These are phyloP conservation scores for Bambusicola thoracicus DNA, from an alignment of 2,113 vertebrate species.

Conservation along the genomic window DNA sequence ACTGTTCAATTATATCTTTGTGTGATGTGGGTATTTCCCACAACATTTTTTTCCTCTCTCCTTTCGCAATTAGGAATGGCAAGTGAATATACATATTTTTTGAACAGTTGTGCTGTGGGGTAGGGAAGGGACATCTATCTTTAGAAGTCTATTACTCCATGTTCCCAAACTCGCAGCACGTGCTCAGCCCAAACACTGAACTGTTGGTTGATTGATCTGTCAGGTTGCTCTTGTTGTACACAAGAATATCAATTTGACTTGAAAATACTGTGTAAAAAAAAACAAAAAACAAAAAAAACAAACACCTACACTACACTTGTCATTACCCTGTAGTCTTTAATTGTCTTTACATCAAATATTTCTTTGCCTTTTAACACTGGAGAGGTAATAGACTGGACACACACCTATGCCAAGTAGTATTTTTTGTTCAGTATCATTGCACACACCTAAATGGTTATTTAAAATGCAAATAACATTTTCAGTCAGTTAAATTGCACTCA, in stretches of 20 bases:
- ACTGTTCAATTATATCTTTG: background rate
- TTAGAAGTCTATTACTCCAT: constrained; percentile 25
- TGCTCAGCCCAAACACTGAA: constrained; percentile 9
- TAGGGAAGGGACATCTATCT: constrained; percentile 55
- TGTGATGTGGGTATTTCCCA: constrained; percentile 5
- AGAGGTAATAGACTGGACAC: background rate
- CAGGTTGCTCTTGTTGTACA: background rate
- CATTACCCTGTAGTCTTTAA: background rate
- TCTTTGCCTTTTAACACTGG: background rate
- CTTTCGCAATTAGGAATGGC: constrained; percentile 33
- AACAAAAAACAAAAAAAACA: accelerated
- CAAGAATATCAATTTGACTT: background rate
- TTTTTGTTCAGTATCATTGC: background rate
- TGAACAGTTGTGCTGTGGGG: constrained; percentile 40
- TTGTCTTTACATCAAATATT: background rate
- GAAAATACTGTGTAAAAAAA: background rate
- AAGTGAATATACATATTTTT: constrained; percentile 46
- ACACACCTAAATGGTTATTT: background rate
- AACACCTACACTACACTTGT: background rate
- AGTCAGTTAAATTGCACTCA: background rate
- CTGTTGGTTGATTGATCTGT: constrained; percentile 6
- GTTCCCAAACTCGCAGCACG: constrained; percentile 5
- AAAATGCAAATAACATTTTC: background rate
- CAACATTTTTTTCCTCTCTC: constrained; percentile 5
- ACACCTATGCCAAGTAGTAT: background rate